Evolutionary conservation across 2,797 vertebrate species (phyloP), one percentile per base, ranked within the genome.

Genomic region (Lepidocolaptes lacrymiger): DNA sequence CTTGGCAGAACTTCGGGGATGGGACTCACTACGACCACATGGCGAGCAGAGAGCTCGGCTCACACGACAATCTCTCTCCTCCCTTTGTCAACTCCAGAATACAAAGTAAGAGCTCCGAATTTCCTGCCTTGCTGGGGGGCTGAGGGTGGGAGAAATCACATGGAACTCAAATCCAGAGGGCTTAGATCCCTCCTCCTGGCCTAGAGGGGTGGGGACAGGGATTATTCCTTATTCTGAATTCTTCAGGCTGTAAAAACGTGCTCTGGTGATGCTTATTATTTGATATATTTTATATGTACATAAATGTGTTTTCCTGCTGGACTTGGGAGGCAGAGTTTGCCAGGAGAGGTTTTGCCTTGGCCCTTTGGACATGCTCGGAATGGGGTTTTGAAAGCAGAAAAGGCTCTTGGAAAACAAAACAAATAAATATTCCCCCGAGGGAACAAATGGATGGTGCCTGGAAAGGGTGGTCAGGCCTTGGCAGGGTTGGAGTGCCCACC

Each of bases 61-160:
- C 99, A 94, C 99, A 99, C 46, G 99, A 99, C 98, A 99, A 98
- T 98, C 98, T 99, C 96, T 99, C 99, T 90, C 99, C 99, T 94
- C 98, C 99, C 39, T 99, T 99, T 89, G 96, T 98, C 97, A 99
- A 98, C 98, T 99, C 99, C 98, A 98, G 99, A 98, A 97, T 99
- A 98, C 97, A 99, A 98, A 99, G 99, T 99, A 98, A 98, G 98
- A 62, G 43, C 27, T 34, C 9, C 26, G 1, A 7, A 24, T 83
- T 95, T 85, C 71, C 44, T 91, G 49, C 34, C 66, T 52, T 18
- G 0, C 13, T 7, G 1, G 4, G 74, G 49, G 49, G 49, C 72
- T 54, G 28, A 2, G 28, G 81, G 20, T 6, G 54, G 51, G 62
- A 56, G n/a, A 7, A 12, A 2, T 0, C 10, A 36, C 18, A 1